Conservation (phyloP, 2,113 vertebrate species). For the Corythoichthys intestinalis region DNA sequence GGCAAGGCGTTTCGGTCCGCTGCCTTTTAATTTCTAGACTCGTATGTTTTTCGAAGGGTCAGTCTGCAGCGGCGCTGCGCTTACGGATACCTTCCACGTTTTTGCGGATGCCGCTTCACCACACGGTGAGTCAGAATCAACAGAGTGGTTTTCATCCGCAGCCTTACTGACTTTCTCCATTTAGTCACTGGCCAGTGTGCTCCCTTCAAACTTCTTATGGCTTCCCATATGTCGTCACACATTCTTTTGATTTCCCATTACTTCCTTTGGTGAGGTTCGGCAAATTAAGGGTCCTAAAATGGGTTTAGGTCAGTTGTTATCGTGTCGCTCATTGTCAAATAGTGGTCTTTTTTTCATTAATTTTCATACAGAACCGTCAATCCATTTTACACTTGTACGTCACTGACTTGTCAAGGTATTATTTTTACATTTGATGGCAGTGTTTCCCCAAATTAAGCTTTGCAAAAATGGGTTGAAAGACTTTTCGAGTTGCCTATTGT, state of each 20-base stretch:
- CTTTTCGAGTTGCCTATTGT: neutral
- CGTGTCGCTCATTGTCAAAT: too few species aligned
- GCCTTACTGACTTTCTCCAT: conserved; percentile 23
- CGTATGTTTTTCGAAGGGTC: neutral
- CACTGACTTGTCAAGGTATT: neutral
- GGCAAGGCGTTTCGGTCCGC: neutral
- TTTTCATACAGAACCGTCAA: too few species aligned
- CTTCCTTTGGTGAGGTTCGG: neutral
- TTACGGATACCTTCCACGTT: conserved; percentile 11
- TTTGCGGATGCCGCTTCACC: conserved; percentile 23
- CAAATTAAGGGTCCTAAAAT: too few species aligned
- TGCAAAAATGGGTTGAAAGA: neutral
- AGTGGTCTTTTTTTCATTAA: too few species aligned
- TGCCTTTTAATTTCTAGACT: conserved; percentile 8
- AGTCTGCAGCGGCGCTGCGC: neutral
- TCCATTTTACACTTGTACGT: neutral
- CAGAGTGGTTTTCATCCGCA: conserved; percentile 19
- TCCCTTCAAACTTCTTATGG: neutral
- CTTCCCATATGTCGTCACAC: neutral
- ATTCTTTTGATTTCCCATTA: neutral
- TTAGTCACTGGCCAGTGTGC: conserved; percentile 1
- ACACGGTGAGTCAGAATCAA: conserved; percentile 37
- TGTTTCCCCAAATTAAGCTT: neutral
- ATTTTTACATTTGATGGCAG: neutral
- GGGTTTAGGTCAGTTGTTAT: too few species aligned